Evolutionary conservation across 2,888 invertebrate species (phyloP), one percentile per base, ranked within the genome.

Genomic region (Notodonta ziczac): DNA sequence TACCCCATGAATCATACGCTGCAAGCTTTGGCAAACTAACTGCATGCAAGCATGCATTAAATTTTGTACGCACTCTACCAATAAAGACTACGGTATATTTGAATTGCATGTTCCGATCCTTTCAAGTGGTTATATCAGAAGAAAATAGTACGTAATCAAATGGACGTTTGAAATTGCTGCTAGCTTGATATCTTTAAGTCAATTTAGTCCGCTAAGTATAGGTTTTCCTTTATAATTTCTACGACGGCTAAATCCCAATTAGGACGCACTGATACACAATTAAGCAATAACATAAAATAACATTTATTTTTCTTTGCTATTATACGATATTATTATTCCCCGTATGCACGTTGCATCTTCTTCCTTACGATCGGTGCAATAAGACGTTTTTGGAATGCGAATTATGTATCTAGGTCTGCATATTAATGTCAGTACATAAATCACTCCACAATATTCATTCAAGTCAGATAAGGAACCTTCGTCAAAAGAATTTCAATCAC

Each of bases 21-120:
- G 12, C 13, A 60, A 51, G 62, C 57, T 60, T 72, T 74, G 74
- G 72, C 73, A 72, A 61, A 48, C 48, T 66, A 65, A 62, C 70
- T 70, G 60, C 56, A 61, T 44, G 53, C 35, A 10, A 51, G 51
- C 16, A 51, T 48, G 51, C 51, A 51, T 51, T 24, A 0, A 32
- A 52, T 32, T 52, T 13, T 13, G 13, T 32, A 32, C 12, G 52
- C 24, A 16, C 7, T 50, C 14, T 14, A 14, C 9, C 14, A 50
- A 50, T 24, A 24, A 10, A 32, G 10, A 24, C 24, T 24, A 12
- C 51, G 24, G 32, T 5, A 32, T 32, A 52, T 52, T 32, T 13
- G 5, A 7, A 35, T 52, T 32, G 32, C 24, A 7, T 24, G 51
- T 50, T 14, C 0, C 50, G 13, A 13, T 44, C 5, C 13, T 16